Conservation (phyloP, 2,113 vertebrate genomes). For the Ursus arctos region DNA sequence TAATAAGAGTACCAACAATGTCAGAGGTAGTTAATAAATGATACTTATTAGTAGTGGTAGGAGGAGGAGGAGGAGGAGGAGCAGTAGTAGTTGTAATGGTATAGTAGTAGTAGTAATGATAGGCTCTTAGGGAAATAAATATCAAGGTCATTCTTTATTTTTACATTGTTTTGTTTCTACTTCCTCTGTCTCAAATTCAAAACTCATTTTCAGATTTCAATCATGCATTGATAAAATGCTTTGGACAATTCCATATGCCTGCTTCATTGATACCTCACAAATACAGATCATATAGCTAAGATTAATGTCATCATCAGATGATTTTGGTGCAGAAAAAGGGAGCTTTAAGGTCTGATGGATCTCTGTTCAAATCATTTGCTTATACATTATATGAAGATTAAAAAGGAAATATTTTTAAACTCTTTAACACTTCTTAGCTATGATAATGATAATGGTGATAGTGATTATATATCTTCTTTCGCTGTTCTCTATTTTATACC, state of each 20-base stretch:
- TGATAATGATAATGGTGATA: not conserved
- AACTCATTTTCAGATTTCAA: not conserved
- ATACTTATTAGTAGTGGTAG: not conserved
- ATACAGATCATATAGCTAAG: not conserved
- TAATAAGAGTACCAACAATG: not conserved
- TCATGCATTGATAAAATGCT: not conserved
- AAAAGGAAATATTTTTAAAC: not conserved
- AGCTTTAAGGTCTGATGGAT: not conserved
- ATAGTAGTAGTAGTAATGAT: not conserved
- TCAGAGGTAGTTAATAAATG: not conserved
- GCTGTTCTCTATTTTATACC: not conserved
- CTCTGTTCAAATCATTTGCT: not conserved
- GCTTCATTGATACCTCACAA: not conserved
- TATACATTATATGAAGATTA: not conserved
- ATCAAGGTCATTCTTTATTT: not conserved
- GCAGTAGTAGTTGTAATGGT: not conserved
- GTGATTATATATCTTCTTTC: not conserved
- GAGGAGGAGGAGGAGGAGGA: not conserved
- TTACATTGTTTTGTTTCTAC: not conserved
- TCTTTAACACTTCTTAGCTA: not conserved
- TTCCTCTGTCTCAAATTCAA: not conserved
- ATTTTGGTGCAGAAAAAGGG: not conserved
- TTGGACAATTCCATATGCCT: not conserved
- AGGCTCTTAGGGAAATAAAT: not conserved
- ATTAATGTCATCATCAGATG: not conserved